These are phyloP conservation scores for Pogona vitticeps DNA, from an alignment of 2,113 vertebrate species.

Conservation along the genomic window DNA sequence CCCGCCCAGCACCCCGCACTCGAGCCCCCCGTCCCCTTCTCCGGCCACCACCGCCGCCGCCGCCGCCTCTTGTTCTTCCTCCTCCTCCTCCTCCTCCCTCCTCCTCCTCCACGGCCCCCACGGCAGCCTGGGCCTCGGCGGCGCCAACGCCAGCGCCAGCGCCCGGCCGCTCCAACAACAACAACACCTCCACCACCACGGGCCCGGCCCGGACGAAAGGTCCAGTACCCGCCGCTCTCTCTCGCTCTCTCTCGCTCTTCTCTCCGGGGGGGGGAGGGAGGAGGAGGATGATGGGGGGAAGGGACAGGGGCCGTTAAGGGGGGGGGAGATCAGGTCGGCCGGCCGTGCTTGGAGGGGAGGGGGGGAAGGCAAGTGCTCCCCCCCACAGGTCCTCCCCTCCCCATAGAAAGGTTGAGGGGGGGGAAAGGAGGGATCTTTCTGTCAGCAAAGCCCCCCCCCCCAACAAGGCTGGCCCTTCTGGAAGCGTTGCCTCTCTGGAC, in stretches of 20 bases:
- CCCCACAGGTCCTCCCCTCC: no score
- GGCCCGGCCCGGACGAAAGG: conserved; percentile 90
- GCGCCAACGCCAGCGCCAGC: conserved; percentile 19
- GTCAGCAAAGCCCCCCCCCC: no score
- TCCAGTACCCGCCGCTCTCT: conserved; percentile 80
- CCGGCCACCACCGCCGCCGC: conserved; percentile 68
- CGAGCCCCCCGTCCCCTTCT: conserved; percentile 34
- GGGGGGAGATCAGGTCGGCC: conserved; percentile 4
- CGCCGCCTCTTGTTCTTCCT: no score
- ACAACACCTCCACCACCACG: conserved; percentile 55
- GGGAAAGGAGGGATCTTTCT: not conserved
- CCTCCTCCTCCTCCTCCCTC: not conserved
- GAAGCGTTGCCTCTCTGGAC: no score
- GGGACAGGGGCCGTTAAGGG: not conserved
- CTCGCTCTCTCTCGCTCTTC: not conserved
- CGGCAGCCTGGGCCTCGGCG: conserved; percentile 77
- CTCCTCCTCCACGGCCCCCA: conserved; percentile 61
- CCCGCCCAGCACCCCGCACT: conserved; percentile 78
- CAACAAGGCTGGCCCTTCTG: no score
- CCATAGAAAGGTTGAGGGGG: no score
- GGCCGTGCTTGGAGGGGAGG: conserved; percentile 27
- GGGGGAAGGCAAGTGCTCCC: conserved; percentile 43
- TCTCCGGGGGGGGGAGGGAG: no score
- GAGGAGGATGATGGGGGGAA: no score
- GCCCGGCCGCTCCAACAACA: conserved; percentile 46